A percentile compares a stretch with the other conserved stretches of the same genome.
These are phyloP conservation scores for Drosophila anomalata DNA, from an alignment of 2,888 invertebrate species.

Conservation along the genomic window DNA sequence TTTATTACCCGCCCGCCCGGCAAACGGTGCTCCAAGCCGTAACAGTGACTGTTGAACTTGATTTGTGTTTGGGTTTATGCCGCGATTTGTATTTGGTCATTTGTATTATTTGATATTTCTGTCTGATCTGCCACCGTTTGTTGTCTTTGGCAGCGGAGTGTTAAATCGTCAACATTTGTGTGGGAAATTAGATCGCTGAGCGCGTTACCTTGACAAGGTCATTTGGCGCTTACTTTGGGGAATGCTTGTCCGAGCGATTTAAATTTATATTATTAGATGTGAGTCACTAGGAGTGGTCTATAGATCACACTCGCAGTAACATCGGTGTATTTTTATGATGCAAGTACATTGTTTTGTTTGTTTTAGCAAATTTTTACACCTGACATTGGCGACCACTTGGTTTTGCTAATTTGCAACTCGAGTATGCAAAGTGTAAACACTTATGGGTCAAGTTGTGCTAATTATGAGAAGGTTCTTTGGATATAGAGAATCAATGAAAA, in stretches of 20 bases:
- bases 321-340: conserved; percentile 11
- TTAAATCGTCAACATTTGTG: conserved; percentile 34
- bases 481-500: background rate
- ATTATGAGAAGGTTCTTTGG: conserved; percentile 21
- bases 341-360: conserved; percentile 19
- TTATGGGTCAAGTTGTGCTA: conserved; percentile 13
- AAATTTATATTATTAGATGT: conserved; percentile 23
- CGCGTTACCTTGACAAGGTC: conserved; percentile 61
- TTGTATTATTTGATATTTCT: conserved; percentile 17
- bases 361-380: conserved; percentile 31
- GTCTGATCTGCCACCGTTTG: conserved; percentile 36
- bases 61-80: conserved; percentile 39
- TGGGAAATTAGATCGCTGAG: conserved; percentile 32
- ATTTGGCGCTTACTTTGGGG: conserved; percentile 28
- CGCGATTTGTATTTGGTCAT: conserved; percentile 33
- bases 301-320: conserved; percentile 19
- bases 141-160: conserved; percentile 25
- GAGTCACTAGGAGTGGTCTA: conserved; percentile 24
- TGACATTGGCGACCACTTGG: conserved; percentile 23
- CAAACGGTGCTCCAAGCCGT: conserved; percentile 39
- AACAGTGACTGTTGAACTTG: conserved; percentile 46
- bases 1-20: conserved; percentile 25
- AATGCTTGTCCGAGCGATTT: conserved; percentile 36
- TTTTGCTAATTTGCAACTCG: conserved; percentile 23
- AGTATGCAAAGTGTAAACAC: conserved; percentile 12